Conservation (phyloP, 1,140 invertebrate genomes). For the Cheumatopsyche charites region DNA sequence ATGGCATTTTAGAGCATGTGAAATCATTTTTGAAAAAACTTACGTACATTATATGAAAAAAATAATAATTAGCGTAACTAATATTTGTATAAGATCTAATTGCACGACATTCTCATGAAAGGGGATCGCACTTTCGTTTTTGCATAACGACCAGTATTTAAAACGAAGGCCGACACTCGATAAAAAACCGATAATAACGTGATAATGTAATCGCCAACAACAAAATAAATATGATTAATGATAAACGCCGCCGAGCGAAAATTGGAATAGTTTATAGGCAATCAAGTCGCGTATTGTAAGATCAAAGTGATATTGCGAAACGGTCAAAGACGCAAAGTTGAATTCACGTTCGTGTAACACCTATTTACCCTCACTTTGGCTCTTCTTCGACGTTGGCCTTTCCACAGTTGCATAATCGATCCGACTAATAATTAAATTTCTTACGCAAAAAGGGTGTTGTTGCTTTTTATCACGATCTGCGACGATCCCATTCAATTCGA, state of each 20-base stretch:
- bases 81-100: background rate
- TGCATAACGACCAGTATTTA: too few relatives aligned
- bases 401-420: background rate
- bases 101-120: background rate
- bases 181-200: background rate
- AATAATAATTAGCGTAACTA: background rate
- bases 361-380: conserved; percentile 17
- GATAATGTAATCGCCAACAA: background rate
- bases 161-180: too few relatives aligned
- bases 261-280: conserved; percentile 27
- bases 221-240: background rate
- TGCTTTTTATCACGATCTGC: background rate
- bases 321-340: conserved; percentile 21
- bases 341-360: conserved; percentile 23
- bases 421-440: too few relatives aligned
- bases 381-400: conserved; percentile 11
- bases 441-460: too few relatives aligned
- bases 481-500: background rate
- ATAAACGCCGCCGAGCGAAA: background rate
- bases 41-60: background rate
- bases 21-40: background rate
- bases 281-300: conserved; percentile 24
- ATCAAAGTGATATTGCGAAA: conserved; percentile 20
- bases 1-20: background rate
- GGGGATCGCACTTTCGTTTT: too few relatives aligned